Evolutionary conservation across 1,140 invertebrate species (phyloP).

Genomic region (Tetraneura akinire): DNA sequence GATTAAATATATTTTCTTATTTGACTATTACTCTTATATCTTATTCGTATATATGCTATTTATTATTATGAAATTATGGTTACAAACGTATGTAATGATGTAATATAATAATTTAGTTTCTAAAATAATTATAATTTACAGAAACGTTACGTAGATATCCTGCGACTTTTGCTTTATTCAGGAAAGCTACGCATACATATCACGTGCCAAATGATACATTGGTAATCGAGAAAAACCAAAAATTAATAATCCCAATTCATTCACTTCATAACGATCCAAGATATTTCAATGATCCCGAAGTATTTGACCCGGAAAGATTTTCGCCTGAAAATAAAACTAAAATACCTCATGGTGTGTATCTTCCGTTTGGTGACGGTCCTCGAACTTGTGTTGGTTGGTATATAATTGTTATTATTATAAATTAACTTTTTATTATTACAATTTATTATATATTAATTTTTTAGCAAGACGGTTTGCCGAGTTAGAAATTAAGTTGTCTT

Average conservation of each 20-base stretch:
- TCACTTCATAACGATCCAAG: conserved; percentile 64
- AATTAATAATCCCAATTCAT: conserved; percentile 65
- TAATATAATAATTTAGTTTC: neutral
- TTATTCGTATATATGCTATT: neutral
- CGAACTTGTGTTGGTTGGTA: no score
- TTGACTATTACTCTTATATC: neutral
- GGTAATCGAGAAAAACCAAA: conserved; percentile 65
- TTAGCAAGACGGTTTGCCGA: no score
- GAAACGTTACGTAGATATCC: conserved; percentile 58
- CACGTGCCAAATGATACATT: conserved; percentile 64
- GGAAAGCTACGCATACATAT: conserved; percentile 61
- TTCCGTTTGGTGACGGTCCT: no score
- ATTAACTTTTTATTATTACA: no score
- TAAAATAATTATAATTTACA: neutral
- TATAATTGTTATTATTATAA: no score
- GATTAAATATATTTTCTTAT: neutral
- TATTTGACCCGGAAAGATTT: conserved; percentile 66
- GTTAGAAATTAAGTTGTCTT: no score
- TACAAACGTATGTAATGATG: neutral
- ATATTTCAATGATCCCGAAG: conserved; percentile 64
- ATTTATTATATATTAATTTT: no score
- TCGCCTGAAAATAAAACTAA: no score
- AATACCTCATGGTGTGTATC: no score
- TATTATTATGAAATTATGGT: neutral
- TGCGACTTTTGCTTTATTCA: no score